Evolutionary conservation across 1,140 invertebrate genomes (phyloP).

Genomic region (Trypoxylus dichotomus): DNA sequence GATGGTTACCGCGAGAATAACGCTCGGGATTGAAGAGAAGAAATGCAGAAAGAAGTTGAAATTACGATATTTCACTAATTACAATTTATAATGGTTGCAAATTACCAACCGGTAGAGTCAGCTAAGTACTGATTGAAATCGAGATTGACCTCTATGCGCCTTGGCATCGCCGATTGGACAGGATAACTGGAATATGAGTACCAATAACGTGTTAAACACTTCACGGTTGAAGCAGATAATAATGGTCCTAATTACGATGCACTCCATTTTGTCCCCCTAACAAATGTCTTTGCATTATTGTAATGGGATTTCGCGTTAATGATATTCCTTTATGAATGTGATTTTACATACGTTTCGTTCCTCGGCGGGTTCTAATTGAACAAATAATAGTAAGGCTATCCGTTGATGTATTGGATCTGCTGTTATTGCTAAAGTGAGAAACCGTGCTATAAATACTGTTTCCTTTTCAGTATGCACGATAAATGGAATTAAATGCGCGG

Average conservation of each 20-base stretch:
- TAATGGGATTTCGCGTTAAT: slow-evolving; percentile 25
- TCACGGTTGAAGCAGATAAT: slow-evolving; percentile 16
- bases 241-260: slow-evolving; percentile 24
- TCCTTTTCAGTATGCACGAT: too few relatives aligned
- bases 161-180: background rate
- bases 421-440: background rate
- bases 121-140: background rate
- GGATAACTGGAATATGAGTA: slow-evolving; percentile 6
- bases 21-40: background rate
- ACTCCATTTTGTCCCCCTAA: slow-evolving; percentile 26
- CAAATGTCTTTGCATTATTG: slow-evolving; percentile 25
- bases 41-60: background rate
- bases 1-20: background rate
- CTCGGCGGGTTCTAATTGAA: background rate
- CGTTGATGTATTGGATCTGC: background rate
- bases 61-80: slow-evolving; percentile 28
- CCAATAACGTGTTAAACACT: slow-evolving; percentile 19
- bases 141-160: background rate
- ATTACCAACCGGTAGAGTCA: background rate
- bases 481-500: too few relatives aligned
- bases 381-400: slow-evolving; percentile 1
- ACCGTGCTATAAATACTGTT: too few relatives aligned
- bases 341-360: slow-evolving; percentile 16
- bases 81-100: slow-evolving; percentile 30
- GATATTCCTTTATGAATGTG: slow-evolving; percentile 6